Percentiles rank a stretch among this genome's conserved stretches.
phyloP scores from a whole-genome alignment of 1,140 invertebrate genomes.

The Drosophila varians region DNA sequence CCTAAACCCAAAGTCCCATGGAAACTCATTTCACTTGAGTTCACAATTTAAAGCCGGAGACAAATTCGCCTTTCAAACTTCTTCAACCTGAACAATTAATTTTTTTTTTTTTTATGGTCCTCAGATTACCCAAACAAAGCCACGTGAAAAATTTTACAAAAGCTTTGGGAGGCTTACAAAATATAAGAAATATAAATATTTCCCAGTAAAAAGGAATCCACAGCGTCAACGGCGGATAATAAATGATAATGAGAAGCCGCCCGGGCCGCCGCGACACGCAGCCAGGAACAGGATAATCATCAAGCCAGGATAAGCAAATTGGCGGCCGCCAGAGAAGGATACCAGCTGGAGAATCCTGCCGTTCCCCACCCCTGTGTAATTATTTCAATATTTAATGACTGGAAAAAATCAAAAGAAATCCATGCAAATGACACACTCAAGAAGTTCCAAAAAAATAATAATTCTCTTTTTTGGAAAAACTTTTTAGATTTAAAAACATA shows the following conservation, averaged over 20 bases:
- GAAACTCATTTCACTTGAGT: slow-evolving; percentile 4
- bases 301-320: slow-evolving; percentile 15
- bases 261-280: slow-evolving; percentile 25
- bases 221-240: slow-evolving; percentile 55
- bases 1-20: neutral
- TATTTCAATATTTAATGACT: slow-evolving; percentile 76
- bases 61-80: slow-evolving; percentile 15
- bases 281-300: slow-evolving; percentile 41
- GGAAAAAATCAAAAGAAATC: slow-evolving; percentile 28
- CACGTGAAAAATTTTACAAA: slow-evolving; percentile 6
- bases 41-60: neutral
- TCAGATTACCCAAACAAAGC: slow-evolving; percentile 25
- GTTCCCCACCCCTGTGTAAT: slow-evolving; percentile 34
- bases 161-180: slow-evolving; percentile 1
- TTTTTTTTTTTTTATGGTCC: slow-evolving; percentile 4
- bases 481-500: neutral
- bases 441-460: neutral
- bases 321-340: slow-evolving; percentile 21
- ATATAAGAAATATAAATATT: slow-evolving; percentile 29
- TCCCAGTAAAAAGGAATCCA: slow-evolving; percentile 25
- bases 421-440: slow-evolving; percentile 48
- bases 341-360: slow-evolving; percentile 18
- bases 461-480: neutral
- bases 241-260: slow-evolving; percentile 64
- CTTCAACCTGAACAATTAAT: slow-evolving; percentile 24